Evolutionary conservation across 1,140 invertebrate species (phyloP), one percentile per base, ranked within the genome.

Genomic region (Chironomus tepperi): DNA sequence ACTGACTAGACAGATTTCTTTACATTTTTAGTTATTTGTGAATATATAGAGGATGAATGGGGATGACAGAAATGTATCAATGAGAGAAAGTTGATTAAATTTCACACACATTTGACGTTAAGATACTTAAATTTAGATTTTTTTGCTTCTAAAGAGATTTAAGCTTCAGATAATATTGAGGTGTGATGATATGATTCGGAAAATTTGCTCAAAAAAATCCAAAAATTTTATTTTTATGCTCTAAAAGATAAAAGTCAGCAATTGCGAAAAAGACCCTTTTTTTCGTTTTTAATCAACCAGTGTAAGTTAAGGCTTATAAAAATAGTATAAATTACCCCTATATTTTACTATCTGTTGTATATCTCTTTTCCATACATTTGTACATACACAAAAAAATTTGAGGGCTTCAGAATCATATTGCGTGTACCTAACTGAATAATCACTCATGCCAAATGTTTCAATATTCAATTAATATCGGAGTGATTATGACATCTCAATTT

Each of bases 401-500:
- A 57, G 47, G 65, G 65, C 65, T 21, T 70, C 65, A n/a, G 10
- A 70, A 70, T 70, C 16, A 70, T 70, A 70, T 70, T 70, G 9
- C n/a, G 2, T n/a, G 16, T 70, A 70, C 18, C 65, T 70, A 70
- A 70, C 65, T 70, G n/a, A 70, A 70, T 70, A 70, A 21, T 21
- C 16, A 70, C 47, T 57, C 47, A 57, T 57, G 47, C 65, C 65
- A 70, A 70, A 70, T 70, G 65, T 70, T 70, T 70, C 65, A 70
- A 70, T 70, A 70, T 70, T 70, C 65, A 70, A 70, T 70, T 70
- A 70, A 70, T 70, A 70, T 70, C 19, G n/a, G 19, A 70, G 65
- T 70, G 65, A 70, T 70, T 70, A 70, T 70, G 65, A 70, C 65
- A 70, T 70, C 65, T 70, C 65, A 70, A 70, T 70, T 70, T 70